These are phyloP conservation scores for Colletes latitarsis DNA, from an alignment of 1,140 invertebrate species.

Conservation along the genomic window DNA sequence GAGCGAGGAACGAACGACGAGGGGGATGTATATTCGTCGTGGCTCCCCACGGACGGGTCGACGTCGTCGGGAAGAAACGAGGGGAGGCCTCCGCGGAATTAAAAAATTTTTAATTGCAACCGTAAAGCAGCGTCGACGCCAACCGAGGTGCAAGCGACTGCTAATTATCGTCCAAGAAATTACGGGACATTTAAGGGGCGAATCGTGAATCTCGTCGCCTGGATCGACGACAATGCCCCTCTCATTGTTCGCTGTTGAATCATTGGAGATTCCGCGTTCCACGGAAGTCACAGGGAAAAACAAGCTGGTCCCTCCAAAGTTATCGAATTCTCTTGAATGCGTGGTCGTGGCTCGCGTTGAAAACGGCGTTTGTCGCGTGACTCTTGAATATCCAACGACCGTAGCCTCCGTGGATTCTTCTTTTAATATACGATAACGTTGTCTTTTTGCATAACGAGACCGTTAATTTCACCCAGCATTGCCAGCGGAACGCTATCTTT, in stretches of 20 bases:
- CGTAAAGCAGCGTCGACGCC: slow-evolving; percentile 20
- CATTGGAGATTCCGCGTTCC: slow-evolving; percentile 41
- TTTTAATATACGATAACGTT: slow-evolving; percentile 56
- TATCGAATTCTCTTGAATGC: slow-evolving; percentile 52
- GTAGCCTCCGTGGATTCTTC: slow-evolving; percentile 31
- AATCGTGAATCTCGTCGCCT: slow-evolving; percentile 3
- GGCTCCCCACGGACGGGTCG: not conserved
- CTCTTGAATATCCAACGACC: not conserved
- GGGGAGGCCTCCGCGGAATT: slow-evolving; percentile 7
- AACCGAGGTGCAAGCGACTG: slow-evolving; percentile 21
- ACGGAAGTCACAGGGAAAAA: too few relatives aligned
- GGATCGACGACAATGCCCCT: slow-evolving; percentile 26
- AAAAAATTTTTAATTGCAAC: slow-evolving; percentile 51
- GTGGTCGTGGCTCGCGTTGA: slow-evolving; percentile 12
- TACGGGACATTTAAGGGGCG: slow-evolving; percentile 23
- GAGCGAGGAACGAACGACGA: slow-evolving; percentile 29
- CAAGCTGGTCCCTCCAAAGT: slow-evolving; percentile 33
- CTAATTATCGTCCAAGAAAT: slow-evolving; percentile 54
- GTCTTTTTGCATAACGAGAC: slow-evolving; percentile 43
- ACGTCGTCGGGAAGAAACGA: not conserved
- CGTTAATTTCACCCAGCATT: too few relatives aligned
- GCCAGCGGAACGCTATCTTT: too few relatives aligned
- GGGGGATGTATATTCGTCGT: not conserved
- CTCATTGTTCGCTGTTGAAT: slow-evolving; percentile 49
- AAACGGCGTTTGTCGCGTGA: slow-evolving; percentile 12